Base-by-base conservation (phyloP, 2,113 vertebrate species). In the Corythornis madagascariensis region DNA sequence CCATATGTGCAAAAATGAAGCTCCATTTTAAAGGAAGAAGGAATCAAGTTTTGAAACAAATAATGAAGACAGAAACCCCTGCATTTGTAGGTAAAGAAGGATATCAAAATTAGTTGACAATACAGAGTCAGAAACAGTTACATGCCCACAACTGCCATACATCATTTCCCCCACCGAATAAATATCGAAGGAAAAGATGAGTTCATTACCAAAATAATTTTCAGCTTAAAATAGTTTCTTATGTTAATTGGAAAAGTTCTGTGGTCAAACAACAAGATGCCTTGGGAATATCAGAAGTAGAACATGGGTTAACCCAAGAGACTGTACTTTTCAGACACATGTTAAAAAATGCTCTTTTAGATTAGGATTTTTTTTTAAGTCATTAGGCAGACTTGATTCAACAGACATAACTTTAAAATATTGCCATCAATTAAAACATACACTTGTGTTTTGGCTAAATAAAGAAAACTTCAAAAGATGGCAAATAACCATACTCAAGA, bases 401-500 rank as follows among this genome's bases (percentile, higher is more conserved):
- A 29, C 35, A 87, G 43, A 57, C 4, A 1, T 71, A 52, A 60
- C 6, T 80, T 74, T 80, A 91, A 86, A 87, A 31, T 60, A 85
- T 16, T 86, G 29, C 21, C 15, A 57, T 72, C 18, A 91, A 93
- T 42, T 50, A 64, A 92, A 91, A 91, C 56, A 91, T 10, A 29
- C 31, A 52, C 25, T 92, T 87, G 22, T 63, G n/a, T 86, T 89
- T 86, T 89, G 31, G n/a, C 20, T 88, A 89, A 93, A 89, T 72
- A 90, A 92, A 89, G 82, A 80, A 80, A 85, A 89, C 40, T 64
- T 75, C 73, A 83, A 64, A 93, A 79, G 61, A 81, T 45, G n/a
- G 35, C 40, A 67, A 86, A 92, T 86, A 74, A 83, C 31, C 69
- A 64, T 29, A 85, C n/a, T 88, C 33, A 76, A 87, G 43, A 92